Evolutionary conservation across 2,797 vertebrate genomes (phyloP).

Genomic region (Hapalemur alaotrensis): DNA sequence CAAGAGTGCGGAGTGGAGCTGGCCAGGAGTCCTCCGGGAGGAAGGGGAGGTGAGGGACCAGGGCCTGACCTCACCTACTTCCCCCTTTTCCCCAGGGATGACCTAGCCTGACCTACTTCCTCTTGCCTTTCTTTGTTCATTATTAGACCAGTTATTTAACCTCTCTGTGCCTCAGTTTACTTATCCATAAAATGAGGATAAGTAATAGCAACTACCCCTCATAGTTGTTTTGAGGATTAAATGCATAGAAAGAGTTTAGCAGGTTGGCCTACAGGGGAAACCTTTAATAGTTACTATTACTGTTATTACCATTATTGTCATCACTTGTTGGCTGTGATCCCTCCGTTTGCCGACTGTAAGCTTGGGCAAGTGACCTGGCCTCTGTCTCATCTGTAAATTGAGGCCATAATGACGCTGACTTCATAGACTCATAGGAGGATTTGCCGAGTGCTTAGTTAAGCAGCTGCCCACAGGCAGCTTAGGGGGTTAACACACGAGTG

Average conservation of each 20-base stretch:
- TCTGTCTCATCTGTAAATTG: background rate
- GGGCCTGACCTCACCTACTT: background rate
- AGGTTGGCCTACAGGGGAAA: background rate
- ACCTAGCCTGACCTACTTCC: background rate
- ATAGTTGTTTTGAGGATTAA: background rate
- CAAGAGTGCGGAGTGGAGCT: background rate
- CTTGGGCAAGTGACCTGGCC: background rate
- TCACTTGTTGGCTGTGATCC: background rate
- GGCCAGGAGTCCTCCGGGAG: background rate
- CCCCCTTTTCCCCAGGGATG: background rate
- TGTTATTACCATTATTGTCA: background rate
- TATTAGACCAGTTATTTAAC: background rate
- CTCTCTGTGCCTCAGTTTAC: background rate
- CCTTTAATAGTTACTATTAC: background rate
- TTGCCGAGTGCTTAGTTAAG: background rate
- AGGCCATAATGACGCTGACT: background rate
- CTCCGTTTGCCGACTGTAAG: background rate
- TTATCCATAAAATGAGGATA: background rate
- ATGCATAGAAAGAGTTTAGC: background rate
- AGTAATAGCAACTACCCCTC: background rate
- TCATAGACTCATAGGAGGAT: background rate
- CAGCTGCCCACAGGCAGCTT: background rate
- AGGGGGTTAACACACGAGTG: background rate
- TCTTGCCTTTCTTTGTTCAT: background rate
- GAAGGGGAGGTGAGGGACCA: background rate